Base-by-base conservation (phyloP, 2,113 vertebrate genomes). In the Cochlearius cochlearius region DNA sequence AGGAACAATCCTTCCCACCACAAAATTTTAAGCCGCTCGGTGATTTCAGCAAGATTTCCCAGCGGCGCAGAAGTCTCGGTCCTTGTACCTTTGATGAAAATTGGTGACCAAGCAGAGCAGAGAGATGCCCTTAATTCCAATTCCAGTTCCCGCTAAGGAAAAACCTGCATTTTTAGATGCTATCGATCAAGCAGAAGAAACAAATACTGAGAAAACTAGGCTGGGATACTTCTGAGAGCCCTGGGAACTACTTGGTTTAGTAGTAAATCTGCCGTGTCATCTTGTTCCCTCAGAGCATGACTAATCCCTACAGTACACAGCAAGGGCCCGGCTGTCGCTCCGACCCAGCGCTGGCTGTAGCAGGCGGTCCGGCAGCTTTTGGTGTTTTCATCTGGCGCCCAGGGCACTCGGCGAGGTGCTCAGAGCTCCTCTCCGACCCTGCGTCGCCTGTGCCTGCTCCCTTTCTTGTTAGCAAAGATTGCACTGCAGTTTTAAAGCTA, bases 391-490 rank as follows among this genome's bases (percentile, higher is more conserved):
- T 58, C 76, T 76, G 29, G 30, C 25, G 5, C 38, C 71, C 29
- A 36, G 36, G 27, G 34, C 43, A 21, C 49, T 69, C 2, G 1
- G 29, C 0, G 3, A 75, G 62, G 73, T 1, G 7, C 18, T n/a
- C 49, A 23, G 59, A 74, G 43, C 29, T 81, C 62, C 68, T 22
- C 55, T 69, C 55, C 0, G 1, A 30, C 18, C 34, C 49, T 27
- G 5, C 1, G 0, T 52, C 1, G 0, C 32, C 63, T 36, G 34
- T 0, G 2, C 32, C 49, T 53, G 32, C 36, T 45, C 27, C 38
- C 55, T 60, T 63, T 30, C n/a, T 47, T 34, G 10, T 64, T 66
- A 53, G 45, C 43, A 59, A 53, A 64, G n/a, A 22, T 20, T 34
- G 21, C 62, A 10, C 43, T 1, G 3, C 38, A 9, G 29, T 39